Conservation (phyloP, 2,113 vertebrate genomes). For the Charina bottae region DNA sequence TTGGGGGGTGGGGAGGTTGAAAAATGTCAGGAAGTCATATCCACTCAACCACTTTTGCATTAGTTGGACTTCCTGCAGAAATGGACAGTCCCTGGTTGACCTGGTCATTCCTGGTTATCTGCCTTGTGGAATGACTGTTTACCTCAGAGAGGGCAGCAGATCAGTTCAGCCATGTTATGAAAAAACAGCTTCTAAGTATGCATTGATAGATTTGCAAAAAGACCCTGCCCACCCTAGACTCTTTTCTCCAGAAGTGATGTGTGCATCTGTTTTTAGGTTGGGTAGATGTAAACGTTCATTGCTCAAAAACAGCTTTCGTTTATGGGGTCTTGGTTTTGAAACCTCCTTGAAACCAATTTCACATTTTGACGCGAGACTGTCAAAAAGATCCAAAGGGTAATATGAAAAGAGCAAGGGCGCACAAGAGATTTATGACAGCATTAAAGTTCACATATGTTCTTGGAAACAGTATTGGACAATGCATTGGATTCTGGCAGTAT, state of each 20-base stretch:
- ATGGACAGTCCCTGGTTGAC: too few species aligned
- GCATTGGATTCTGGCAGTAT: neutral
- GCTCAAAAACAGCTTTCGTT: neutral
- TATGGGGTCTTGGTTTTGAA: neutral
- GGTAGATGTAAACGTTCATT: neutral
- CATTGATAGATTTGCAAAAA: neutral
- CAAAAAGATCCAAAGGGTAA: neutral
- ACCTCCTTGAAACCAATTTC: neutral
- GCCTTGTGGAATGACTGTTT: too few species aligned
- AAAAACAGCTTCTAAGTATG: too few species aligned
- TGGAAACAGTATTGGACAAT: neutral
- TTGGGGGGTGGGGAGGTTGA: too few species aligned
- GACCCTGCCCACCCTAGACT: neutral
- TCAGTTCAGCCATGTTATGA: too few species aligned
- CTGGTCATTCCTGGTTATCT: too few species aligned
- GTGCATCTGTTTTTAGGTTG: neutral
- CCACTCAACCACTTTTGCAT: too few species aligned
- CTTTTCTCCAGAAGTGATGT: neutral
- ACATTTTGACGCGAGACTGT: neutral
- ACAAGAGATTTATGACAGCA: neutral
- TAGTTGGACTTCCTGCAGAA: too few species aligned
- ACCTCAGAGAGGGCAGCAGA: too few species aligned
- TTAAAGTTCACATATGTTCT: neutral
- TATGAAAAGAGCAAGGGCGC: neutral
- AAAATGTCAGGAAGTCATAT: too few species aligned